Base-by-base conservation (phyloP, 1,140 invertebrate genomes). In the Dolichoris vasculosae region DNA sequence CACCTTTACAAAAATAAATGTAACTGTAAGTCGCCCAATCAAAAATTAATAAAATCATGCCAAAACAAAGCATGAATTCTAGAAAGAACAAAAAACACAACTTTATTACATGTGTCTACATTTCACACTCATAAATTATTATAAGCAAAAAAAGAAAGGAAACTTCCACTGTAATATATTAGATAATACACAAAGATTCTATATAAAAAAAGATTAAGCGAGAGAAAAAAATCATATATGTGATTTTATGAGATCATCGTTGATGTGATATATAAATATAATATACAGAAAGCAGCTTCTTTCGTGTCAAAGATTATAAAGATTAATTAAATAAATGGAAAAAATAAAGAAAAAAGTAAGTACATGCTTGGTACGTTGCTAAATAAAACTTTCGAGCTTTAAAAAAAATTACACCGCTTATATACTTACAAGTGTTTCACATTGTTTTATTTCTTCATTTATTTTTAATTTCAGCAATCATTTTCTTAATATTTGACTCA, bases 131-230 rank as follows among this genome's bases (percentile, higher is more conserved):
- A 76, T 59, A 55, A 85, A 85, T 76, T 81, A 85, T 76, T 64
- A 43, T 86, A 86, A 67, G 69, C 32, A 35, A 77, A 82, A 82
- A 83, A 82, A 85, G 11, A 81, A 86, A 87, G 67, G 55, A 85
- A 86, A 86, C 84, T 87, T 88, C 85, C 84, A 88, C 86, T 88
- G 88, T 88, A 88, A 88, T 82, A 88, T 88, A 88, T 69, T 88
- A 88, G 83, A 80, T 85, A 80, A 86, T 81, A 85, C 77, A 86
- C 77, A 86, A 40, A 87, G 86, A 87, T 87, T 88, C 84, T 86
- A 90, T 88, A 88, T 86, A 82, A 13, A 23, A 69, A 86, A 69
- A 26, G 35, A 71, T 75, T 69, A 59, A 79, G 30, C 35, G 67
- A 55, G 38, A 75, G 51, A 63, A 1, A 13, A n/a, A 59, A 80